Evolutionary conservation across 30 jellyfish, hydroid and myxozoan species (phyloP).

Genomic region (Cassiopea xamachana): DNA sequence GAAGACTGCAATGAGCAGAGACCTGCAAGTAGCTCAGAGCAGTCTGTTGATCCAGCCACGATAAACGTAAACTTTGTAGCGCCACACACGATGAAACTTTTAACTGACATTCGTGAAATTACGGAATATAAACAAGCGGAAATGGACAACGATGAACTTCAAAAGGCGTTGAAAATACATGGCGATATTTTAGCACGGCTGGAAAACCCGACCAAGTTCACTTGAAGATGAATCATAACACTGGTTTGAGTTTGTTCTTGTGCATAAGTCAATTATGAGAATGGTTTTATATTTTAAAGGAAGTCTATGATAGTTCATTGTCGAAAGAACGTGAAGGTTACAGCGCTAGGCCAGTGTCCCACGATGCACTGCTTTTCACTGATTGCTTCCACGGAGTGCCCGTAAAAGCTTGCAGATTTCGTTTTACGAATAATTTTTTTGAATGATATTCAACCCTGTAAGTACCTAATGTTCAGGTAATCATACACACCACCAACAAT

Average conservation of each 20-base stretch:
- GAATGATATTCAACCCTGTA: not conserved
- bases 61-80: slow-evolving; percentile 82
- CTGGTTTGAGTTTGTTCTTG: slow-evolving; percentile 30
- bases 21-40: slow-evolving; percentile 21
- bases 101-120: slow-evolving; percentile 92
- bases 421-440: not conserved
- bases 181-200: slow-evolving; percentile 95
- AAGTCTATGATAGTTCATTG: not conserved
- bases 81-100: slow-evolving; percentile 87
- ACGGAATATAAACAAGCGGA: slow-evolving; percentile 79
- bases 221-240: slow-evolving; percentile 30
- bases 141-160: slow-evolving; percentile 80
- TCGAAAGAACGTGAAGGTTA: not conserved
- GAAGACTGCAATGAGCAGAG: slow-evolving; percentile 53
- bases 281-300: not conserved
- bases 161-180: slow-evolving; percentile 82
- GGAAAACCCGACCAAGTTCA: slow-evolving; percentile 85
- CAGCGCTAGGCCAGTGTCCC: not conserved
- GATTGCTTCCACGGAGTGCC: no score
- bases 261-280: not conserved
- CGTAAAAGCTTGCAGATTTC: not conserved
- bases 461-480: not conserved
- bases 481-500: not conserved
- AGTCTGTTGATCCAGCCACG: slow-evolving; percentile 53
- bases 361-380: no score